phyloP scores from a whole-genome alignment of 2,113 vertebrate species.

The Nyctereutes procyonoides region DNA sequence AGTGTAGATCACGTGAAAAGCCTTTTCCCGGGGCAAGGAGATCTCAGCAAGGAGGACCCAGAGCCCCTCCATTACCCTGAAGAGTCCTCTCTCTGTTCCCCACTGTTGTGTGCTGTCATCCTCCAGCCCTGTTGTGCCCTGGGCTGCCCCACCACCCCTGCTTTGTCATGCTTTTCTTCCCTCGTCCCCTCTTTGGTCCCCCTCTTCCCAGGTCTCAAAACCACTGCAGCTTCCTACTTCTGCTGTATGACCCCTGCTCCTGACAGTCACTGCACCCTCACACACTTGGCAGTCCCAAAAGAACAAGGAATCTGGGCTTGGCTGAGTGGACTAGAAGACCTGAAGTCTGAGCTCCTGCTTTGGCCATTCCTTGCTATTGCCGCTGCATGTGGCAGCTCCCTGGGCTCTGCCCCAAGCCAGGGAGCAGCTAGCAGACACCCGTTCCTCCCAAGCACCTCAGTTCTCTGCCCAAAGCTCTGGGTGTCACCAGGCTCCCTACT shows the following conservation, averaged over 20 bases:
- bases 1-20: not conserved
- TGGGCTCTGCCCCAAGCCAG: not conserved
- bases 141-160: accelerated
- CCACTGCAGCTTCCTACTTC: not conserved
- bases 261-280: not conserved
- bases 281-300: constrained; percentile 2
- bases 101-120: not conserved
- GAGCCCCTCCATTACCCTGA: not conserved
- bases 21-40: not conserved
- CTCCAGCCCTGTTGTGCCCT: not conserved
- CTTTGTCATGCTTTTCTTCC: not conserved
- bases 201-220: not conserved
- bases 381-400: not conserved
- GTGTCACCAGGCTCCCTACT: too few species aligned
- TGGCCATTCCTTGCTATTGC: not conserved
- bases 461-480: not conserved
- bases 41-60: not conserved
- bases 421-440: not conserved
- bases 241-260: constrained; percentile 22
- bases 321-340: not conserved
- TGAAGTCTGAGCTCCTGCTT: constrained; percentile 21
- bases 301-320: constrained; percentile 3
- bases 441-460: not conserved
- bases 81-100: not conserved
- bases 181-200: accelerated